Evolutionary conservation across 2,113 vertebrate species (phyloP).

Genomic region (Propithecus coquereli): DNA sequence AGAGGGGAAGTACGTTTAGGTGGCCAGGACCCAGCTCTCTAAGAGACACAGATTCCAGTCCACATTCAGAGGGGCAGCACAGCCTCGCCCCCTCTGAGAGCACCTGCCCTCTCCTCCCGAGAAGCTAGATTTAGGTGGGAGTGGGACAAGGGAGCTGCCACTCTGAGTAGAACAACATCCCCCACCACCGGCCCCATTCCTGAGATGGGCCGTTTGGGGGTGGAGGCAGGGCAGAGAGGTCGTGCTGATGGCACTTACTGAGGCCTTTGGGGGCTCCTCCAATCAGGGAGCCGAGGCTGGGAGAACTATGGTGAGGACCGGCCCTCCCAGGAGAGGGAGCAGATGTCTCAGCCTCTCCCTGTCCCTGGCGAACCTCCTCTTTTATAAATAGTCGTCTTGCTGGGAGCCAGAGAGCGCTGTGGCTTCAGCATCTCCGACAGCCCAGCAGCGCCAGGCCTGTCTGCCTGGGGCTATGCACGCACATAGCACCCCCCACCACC

Average conservation of each 20-base stretch:
- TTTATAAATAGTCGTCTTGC: slow-evolving; percentile 72
- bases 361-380: slow-evolving; percentile 48
- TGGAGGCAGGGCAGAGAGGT: neutral
- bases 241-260: neutral
- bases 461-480: slow-evolving; percentile 2
- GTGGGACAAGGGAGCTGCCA: neutral
- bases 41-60: neutral
- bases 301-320: neutral
- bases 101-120: neutral
- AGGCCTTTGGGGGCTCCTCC: neutral
- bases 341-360: slow-evolving; percentile 49
- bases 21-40: neutral
- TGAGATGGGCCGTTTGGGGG: neutral
- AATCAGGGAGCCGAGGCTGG: neutral
- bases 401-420: slow-evolving; percentile 18
- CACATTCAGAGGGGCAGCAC: neutral
- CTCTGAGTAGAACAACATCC: too few species aligned
- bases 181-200: too few species aligned
- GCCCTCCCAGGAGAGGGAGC: slow-evolving; percentile 8
- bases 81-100: rapidly evolving
- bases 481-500: neutral
- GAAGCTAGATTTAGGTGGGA: neutral
- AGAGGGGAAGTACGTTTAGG: neutral
- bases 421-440: slow-evolving; percentile 31
- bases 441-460: slow-evolving; percentile 41